Conservation (phyloP, 2,113 vertebrate genomes). For the Herpetotheres cachinnans region DNA sequence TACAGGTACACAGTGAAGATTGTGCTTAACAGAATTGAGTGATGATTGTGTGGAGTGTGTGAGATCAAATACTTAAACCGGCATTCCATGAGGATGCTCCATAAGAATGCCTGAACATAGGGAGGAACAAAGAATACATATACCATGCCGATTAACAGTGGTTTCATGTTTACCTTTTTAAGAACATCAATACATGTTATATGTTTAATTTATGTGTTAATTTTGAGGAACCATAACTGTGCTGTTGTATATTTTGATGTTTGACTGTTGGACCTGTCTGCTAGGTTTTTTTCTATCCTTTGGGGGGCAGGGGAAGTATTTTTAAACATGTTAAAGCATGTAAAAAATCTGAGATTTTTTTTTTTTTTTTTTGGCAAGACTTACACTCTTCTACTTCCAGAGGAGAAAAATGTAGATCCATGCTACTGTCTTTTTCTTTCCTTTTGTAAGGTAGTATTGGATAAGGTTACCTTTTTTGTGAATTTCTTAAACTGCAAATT, state of each 20-base stretch:
- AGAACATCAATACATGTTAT: background rate
- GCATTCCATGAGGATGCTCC: background rate
- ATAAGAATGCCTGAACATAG: background rate
- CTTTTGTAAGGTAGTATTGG: background rate
- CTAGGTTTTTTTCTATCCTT: background rate
- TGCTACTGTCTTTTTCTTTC: background rate
- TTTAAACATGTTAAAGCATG: background rate
- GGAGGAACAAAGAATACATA: background rate
- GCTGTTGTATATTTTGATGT: background rate
- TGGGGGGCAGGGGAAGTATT: background rate
- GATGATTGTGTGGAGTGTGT: background rate
- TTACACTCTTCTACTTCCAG: background rate
- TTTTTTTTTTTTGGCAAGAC: background rate
- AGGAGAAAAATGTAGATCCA: background rate
- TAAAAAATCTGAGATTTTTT: background rate
- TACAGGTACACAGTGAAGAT: background rate
- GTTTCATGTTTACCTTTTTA: background rate
- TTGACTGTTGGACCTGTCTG: background rate
- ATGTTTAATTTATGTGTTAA: background rate
- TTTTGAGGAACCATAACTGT: background rate
- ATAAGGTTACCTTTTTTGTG: background rate
- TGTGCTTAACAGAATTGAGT: background rate
- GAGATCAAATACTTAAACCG: background rate
- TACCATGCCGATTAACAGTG: rapidly evolving
- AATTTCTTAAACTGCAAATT: background rate